Evolutionary conservation across 2,888 invertebrate genomes (phyloP).

Genomic region (Mythimna ferrago): DNA sequence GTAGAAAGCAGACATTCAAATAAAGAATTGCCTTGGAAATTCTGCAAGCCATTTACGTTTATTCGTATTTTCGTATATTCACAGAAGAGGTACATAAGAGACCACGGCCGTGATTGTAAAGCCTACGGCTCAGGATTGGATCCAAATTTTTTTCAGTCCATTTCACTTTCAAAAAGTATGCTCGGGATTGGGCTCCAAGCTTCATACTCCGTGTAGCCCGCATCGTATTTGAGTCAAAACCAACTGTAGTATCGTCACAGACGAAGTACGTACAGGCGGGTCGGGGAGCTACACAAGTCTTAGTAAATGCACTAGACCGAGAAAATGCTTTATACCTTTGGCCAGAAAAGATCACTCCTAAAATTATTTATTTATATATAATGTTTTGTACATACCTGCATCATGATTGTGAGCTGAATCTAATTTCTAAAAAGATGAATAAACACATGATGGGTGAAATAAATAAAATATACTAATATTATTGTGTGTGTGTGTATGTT

Average conservation of each 20-base stretch:
- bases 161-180: constrained; percentile 30
- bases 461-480: no score
- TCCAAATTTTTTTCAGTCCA: constrained; percentile 18
- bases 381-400: neutral
- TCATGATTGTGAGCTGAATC: neutral
- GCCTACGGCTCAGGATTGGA: neutral
- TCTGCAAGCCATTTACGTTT: neutral
- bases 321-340: neutral
- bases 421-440: neutral
- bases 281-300: neutral
- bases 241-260: constrained; percentile 18
- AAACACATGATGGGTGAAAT: no score
- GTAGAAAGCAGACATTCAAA: no score
- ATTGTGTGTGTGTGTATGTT: no score
- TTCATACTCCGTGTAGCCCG: constrained; percentile 5
- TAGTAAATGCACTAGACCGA: neutral
- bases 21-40: no score
- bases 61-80: neutral
- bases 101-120: neutral
- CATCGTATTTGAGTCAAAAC: constrained; percentile 42
- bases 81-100: neutral
- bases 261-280: neutral
- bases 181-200: constrained; percentile 9
- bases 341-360: neutral
- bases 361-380: neutral